Evolutionary conservation across 2,113 vertebrate genomes (phyloP).

Genomic region (Mormoops blainvillei): DNA sequence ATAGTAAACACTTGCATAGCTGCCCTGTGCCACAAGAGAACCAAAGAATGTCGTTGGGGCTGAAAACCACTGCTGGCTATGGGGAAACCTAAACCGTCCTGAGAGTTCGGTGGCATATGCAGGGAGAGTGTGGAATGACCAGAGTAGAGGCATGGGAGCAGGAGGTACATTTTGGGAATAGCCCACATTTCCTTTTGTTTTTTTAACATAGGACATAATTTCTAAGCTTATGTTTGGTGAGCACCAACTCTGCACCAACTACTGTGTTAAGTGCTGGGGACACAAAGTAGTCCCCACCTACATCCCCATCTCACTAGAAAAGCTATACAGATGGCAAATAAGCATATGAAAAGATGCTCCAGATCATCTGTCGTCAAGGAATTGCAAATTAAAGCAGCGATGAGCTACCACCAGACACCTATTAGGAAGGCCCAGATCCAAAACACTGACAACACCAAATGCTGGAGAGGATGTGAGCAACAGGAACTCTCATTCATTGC

Average conservation of each 20-base stretch:
- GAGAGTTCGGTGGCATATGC: background rate
- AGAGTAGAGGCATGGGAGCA: background rate
- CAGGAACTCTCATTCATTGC: background rate
- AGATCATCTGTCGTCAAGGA: background rate
- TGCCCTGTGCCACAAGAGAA: background rate
- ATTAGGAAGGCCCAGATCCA: background rate
- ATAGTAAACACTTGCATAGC: background rate
- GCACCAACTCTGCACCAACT: background rate
- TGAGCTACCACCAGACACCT: background rate
- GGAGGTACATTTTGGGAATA: background rate
- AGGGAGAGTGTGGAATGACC: background rate
- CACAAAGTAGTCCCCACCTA: background rate
- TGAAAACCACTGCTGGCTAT: background rate
- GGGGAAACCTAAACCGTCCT: background rate
- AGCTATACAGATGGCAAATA: background rate
- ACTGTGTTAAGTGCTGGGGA: background rate
- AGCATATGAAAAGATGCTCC: background rate
- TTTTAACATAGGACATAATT: background rate
- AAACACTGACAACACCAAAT: background rate
- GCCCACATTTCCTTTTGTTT: background rate
- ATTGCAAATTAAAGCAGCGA: background rate
- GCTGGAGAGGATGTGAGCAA: rapidly evolving
- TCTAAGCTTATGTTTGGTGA: background rate
- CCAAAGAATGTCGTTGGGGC: no score
- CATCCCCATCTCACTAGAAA: background rate